Evolutionary conservation across 2,888 invertebrate genomes (phyloP).

Genomic region (Nemotelus nigrinus): DNA sequence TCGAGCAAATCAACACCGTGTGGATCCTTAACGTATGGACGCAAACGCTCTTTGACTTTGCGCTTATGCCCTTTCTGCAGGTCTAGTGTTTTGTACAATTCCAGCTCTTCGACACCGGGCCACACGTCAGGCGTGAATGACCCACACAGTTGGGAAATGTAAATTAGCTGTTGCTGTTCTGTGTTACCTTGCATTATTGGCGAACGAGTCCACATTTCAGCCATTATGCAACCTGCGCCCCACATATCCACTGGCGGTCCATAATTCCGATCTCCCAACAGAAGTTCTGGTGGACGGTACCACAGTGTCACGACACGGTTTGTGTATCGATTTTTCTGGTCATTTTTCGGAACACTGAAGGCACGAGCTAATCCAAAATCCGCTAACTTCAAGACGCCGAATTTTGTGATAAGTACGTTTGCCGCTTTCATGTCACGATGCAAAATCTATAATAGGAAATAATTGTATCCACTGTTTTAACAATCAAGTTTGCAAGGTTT

Average conservation of each 20-base stretch:
- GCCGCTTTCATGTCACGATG: conserved; percentile 99
- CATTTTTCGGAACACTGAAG: conserved; percentile 87
- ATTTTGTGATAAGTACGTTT: conserved; percentile 95
- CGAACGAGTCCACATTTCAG: conserved; percentile 98
- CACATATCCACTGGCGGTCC: conserved; percentile 97
- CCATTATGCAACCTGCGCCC: conserved; percentile 99
- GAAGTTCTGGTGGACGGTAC: conserved; percentile 79
- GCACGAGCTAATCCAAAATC: conserved; percentile 98
- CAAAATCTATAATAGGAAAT: conserved; percentile 69
- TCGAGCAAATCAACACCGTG: conserved; percentile 94
- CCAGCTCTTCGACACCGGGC: conserved; percentile 91
- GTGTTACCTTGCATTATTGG: conserved; percentile 97
- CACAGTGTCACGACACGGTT: conserved; percentile 97
- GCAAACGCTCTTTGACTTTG: conserved; percentile 84
- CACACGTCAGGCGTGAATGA: conserved; percentile 92
- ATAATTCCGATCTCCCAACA: conserved; percentile 89
- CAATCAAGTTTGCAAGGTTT: background rate
- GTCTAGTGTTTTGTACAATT: conserved; percentile 88
- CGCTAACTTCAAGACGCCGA: conserved; percentile 92
- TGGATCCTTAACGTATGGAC: conserved; percentile 90
- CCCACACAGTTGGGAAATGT: conserved; percentile 96
- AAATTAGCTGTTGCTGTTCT: conserved; percentile 93
- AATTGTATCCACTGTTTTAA: background rate
- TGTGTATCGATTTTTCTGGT: conserved; percentile 90
- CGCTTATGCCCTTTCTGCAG: conserved; percentile 86